Percentiles rank a stretch among this genome's conserved stretches.
Evolutionary conservation across 2,888 invertebrate genomes (phyloP).

Genomic region (Drosophila koepferae): DNA sequence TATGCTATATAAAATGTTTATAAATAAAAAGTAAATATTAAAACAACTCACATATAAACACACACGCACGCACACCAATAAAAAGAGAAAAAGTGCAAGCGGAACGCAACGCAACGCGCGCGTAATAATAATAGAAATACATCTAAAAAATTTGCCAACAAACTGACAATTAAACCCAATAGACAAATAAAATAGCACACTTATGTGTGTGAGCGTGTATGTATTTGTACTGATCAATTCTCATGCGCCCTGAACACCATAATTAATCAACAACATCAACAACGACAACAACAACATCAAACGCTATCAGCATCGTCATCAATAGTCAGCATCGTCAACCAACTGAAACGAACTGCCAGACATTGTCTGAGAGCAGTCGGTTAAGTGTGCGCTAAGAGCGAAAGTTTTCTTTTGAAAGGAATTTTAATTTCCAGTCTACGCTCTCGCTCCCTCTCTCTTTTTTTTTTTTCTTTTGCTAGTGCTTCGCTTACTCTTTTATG

Average conservation of each 20-base stretch:
- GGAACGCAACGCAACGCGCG: not conserved
- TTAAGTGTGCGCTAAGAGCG: conserved; percentile 5
- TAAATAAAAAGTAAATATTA: conserved; percentile 77
- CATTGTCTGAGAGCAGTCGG: conserved; percentile 13
- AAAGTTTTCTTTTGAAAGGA: conserved; percentile 23
- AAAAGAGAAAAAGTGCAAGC: conserved; percentile 23
- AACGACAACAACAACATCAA: not conserved
- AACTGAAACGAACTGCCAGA: conserved; percentile 46
- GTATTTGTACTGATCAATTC: conserved; percentile 65
- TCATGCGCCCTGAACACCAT: conserved; percentile 53
- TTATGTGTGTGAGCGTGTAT: conserved; percentile 19
- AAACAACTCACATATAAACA: conserved; percentile 30
- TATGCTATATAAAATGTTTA: conserved; percentile 72
- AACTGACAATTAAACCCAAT: conserved; percentile 48
- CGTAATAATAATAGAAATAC: not conserved
- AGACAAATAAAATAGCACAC: conserved; percentile 8
- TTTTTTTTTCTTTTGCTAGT: not conserved
- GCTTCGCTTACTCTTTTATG: not conserved
- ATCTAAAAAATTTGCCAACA: conserved; percentile 43
- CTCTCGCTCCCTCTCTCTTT: not conserved
- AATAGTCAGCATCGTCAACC: conserved; percentile 32
- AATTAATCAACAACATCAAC: conserved; percentile 37
- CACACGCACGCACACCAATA: conserved; percentile 15
- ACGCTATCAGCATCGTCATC: conserved; percentile 55
- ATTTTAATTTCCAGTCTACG: conserved; percentile 5